phyloP scores from a whole-genome alignment of 1,140 invertebrate species.

The Scylla paramamosain region DNA sequence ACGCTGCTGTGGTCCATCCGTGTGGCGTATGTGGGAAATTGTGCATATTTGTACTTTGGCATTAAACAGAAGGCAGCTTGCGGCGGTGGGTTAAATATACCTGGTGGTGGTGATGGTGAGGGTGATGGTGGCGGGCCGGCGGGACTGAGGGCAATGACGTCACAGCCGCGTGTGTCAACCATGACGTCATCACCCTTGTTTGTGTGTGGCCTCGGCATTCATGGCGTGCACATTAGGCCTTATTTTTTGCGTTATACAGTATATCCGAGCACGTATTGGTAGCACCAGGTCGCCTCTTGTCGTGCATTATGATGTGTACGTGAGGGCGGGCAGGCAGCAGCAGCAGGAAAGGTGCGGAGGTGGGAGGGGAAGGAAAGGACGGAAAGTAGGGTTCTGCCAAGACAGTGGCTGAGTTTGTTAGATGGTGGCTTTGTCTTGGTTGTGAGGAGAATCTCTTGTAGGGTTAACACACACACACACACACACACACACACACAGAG shows the following conservation, averaged over 20 bases:
- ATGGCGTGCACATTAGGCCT: not conserved
- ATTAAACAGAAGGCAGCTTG: not conserved
- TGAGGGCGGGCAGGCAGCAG: not conserved
- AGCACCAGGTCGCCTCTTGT: too few species aligned
- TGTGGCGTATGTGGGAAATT: not conserved
- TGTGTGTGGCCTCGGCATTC: not conserved
- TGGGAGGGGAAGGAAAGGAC: not conserved
- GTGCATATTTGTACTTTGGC: conserved; percentile 1
- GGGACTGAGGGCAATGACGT: not conserved
- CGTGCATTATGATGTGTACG: not conserved
- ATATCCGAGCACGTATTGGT: too few species aligned
- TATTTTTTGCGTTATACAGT: not conserved
- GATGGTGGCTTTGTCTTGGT: not conserved
- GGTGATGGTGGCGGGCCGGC: not conserved
- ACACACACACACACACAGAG: too few species aligned
- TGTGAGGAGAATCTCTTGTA: not conserved
- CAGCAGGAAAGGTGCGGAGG: not conserved
- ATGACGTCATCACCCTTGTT: conserved; percentile 34
- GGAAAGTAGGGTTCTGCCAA: not conserved
- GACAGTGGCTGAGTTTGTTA: conserved; percentile 4
- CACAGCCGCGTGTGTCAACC: conserved; percentile 30
- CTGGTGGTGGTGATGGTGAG: not conserved
- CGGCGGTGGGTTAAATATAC: conserved; percentile 22
- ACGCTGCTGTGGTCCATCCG: not conserved
- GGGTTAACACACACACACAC: not conserved